Evolutionary conservation across 2,113 vertebrate genomes (phyloP).

Genomic region (Glareola pratincola): DNA sequence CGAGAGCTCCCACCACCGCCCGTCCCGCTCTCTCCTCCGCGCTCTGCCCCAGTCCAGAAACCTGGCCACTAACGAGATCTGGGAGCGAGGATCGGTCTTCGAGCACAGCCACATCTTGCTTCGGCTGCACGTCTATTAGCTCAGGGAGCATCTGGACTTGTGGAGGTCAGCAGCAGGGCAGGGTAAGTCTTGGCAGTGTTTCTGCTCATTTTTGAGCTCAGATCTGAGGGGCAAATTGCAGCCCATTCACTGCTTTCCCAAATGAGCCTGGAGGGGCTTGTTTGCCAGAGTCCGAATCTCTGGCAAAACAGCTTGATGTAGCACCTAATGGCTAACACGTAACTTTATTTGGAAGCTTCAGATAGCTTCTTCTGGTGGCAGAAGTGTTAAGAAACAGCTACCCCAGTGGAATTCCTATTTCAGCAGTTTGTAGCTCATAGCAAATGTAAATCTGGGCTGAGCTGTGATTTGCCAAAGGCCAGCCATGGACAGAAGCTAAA

Average conservation of each 20-base stretch:
- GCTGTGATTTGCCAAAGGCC: neutral
- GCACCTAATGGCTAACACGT: neutral
- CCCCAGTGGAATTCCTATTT: neutral
- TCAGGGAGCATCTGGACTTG: neutral
- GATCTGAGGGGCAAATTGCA: neutral
- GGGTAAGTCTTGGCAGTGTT: neutral
- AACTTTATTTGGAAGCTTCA: neutral
- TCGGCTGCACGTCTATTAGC: neutral
- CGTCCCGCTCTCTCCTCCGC: neutral
- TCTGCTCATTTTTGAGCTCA: neutral
- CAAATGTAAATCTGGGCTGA: neutral
- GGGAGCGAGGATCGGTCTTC: neutral
- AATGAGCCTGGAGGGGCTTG: neutral
- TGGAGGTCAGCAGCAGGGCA: neutral
- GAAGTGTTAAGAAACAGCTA: neutral
- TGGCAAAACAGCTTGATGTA: neutral
- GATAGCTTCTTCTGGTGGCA: neutral
- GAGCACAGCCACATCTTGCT: neutral
- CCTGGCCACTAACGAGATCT: neutral
- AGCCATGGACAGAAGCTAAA: neutral
- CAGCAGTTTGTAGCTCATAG: neutral
- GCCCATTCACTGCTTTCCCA: neutral
- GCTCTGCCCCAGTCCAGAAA: neutral
- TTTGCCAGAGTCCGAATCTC: neutral
- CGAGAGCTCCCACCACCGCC: neutral